These are phyloP conservation scores for Amaurobius ferox DNA, from an alignment of 2,888 invertebrate species.

Conservation along the genomic window DNA sequence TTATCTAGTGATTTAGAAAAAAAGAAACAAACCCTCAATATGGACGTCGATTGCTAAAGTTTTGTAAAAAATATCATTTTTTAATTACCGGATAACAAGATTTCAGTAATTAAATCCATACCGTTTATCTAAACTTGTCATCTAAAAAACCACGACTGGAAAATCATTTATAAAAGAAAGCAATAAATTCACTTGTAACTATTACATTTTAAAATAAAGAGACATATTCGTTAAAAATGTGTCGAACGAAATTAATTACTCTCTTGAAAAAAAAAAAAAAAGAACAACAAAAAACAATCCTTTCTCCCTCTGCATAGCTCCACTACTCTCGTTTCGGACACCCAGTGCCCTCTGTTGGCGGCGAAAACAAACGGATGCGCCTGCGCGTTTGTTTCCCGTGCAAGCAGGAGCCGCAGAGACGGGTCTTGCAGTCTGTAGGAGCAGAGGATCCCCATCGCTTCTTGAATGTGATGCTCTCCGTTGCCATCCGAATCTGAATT, in stretches of 20 bases:
- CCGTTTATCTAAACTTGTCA: too few relatives aligned
- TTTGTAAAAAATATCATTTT: too few relatives aligned
- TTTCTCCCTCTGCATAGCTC: background rate
- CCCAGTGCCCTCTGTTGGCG: background rate
- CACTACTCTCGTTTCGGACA: background rate
- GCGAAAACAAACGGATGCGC: background rate
- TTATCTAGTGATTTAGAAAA: too few relatives aligned
- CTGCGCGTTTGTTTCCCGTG: constrained; percentile 7
- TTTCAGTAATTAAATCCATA: too few relatives aligned
- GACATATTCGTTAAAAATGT: background rate
- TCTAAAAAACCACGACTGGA: too few relatives aligned
- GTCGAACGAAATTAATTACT: constrained; percentile 1
- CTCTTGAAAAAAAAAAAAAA: background rate
- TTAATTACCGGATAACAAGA: too few relatives aligned
- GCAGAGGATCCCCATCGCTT: background rate
- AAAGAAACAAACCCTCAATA: too few relatives aligned
- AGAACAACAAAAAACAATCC: background rate
- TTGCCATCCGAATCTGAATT: background rate
- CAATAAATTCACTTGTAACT: background rate
- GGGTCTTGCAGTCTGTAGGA: constrained; percentile 8
- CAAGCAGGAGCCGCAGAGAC: constrained; percentile 16
- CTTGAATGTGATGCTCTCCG: background rate
- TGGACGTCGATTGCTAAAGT: too few relatives aligned
- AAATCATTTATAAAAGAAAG: background rate
- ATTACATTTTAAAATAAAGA: background rate